Percentiles rank a stretch among this genome's conserved stretches.
These are phyloP conservation scores for Pseudomugil tenellus DNA, from an alignment of 2,797 vertebrate species.

Conservation along the genomic window DNA sequence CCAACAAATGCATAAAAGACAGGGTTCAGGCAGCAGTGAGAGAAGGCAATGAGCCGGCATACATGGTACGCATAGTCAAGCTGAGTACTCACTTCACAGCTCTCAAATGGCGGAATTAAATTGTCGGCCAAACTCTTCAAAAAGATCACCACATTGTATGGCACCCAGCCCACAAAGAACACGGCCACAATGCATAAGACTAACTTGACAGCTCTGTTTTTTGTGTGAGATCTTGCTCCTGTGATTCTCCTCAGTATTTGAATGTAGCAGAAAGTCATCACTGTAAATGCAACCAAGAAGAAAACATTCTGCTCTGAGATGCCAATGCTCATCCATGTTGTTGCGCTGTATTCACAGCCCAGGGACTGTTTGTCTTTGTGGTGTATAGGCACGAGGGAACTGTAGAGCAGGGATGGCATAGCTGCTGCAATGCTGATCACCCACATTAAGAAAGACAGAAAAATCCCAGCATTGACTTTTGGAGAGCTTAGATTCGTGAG, in stretches of 20 bases:
- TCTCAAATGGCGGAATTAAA: not conserved
- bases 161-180: conserved; percentile 92
- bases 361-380: fast-evolving
- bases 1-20: conserved; percentile 92
- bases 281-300: conserved; percentile 84
- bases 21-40: conserved; percentile 93
- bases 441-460: conserved; percentile 81
- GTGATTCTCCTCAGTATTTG: conserved; percentile 84
- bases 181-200: conserved; percentile 87
- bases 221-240: conserved; percentile 80
- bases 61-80: conserved; percentile 79
- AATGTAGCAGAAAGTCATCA: conserved; percentile 88
- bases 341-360: conserved; percentile 74
- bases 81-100: conserved; percentile 65
- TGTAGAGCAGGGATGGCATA: conserved; percentile 81
- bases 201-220: conserved; percentile 86
- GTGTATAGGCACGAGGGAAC: conserved; percentile 33
- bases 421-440: conserved; percentile 80
- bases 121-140: conserved; percentile 71
- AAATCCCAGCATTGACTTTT: conserved; percentile 42
- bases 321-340: conserved; percentile 57
- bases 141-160: conserved; percentile 89
- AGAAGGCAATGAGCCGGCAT: conserved; percentile 87
- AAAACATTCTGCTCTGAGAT: conserved; percentile 84
- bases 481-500: conserved; percentile 77